phyloP scores from a whole-genome alignment of 2,113 vertebrate genomes.

The Rana temporaria region DNA sequence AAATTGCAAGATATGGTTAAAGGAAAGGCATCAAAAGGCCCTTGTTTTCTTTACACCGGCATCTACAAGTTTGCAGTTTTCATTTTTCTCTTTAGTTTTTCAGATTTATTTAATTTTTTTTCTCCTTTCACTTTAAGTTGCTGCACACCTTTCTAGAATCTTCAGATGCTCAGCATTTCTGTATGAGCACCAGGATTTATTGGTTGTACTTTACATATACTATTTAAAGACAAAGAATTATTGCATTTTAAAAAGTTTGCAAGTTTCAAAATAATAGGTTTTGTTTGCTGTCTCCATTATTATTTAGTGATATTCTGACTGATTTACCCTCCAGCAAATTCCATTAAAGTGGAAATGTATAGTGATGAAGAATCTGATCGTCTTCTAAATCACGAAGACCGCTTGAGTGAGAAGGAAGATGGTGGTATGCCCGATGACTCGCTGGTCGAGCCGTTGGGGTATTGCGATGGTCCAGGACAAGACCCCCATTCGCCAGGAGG shows the following conservation, averaged over 20 bases:
- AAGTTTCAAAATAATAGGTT: background rate
- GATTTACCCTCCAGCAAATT: constrained; percentile 75
- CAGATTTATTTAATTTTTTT: no score
- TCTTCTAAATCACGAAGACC: constrained; percentile 74
- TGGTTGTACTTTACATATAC: no score
- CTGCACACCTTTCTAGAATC: no score
- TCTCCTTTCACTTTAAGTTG: no score
- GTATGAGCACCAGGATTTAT: no score
- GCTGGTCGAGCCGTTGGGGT: constrained; percentile 76
- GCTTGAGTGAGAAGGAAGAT: constrained; percentile 79
- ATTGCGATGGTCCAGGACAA: constrained; percentile 79
- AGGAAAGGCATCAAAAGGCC: no score
- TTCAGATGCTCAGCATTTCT: no score
- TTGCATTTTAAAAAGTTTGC: background rate
- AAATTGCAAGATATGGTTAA: no score
- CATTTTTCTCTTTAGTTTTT: no score
- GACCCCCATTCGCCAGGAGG: constrained; percentile 86
- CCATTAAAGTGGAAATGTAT: constrained; percentile 96
- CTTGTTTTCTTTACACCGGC: no score
- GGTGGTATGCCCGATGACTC: constrained; percentile 75
- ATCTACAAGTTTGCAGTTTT: no score
- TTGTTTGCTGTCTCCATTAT: background rate
- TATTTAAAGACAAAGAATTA: background rate
- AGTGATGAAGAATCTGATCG: constrained; percentile 87
- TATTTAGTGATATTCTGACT: background rate